These are phyloP conservation scores for Trochalopteron elliotii DNA, from an alignment of 2,113 vertebrate genomes.

Conservation along the genomic window DNA sequence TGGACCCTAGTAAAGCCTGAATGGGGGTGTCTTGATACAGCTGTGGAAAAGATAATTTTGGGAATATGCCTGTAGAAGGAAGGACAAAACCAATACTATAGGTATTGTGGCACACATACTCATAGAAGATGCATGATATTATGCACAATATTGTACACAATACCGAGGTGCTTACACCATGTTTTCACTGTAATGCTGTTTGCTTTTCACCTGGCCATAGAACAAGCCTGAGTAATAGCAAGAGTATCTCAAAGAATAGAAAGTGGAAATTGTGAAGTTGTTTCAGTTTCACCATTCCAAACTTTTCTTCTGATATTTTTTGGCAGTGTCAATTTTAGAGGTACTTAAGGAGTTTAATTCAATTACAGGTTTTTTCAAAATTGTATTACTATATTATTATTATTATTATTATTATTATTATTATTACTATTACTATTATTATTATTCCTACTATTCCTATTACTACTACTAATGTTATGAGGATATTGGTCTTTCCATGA, in stretches of 20 bases:
- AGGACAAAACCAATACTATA: neutral
- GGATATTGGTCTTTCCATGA: neutral
- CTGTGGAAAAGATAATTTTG: neutral
- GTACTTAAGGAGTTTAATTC: neutral
- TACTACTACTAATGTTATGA: neutral
- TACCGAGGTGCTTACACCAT: accelerated
- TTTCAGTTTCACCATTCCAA: neutral
- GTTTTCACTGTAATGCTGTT: neutral
- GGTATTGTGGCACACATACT: neutral
- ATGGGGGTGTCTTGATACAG: neutral
- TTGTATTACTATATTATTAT: neutral
- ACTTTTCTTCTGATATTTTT: neutral
- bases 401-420: neutral
- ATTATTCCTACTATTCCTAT: neutral
- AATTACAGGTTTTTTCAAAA: neutral
- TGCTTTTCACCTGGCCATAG: neutral
- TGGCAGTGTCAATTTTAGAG: neutral
- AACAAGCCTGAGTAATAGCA: neutral
- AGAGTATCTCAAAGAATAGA: neutral
- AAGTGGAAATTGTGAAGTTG: neutral
- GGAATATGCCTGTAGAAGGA: neutral
- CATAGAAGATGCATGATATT: neutral
- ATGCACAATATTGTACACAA: neutral
- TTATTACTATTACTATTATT: neutral
- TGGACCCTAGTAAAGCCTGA: neutral